A percentile compares a stretch with the other conserved stretches of the same genome.
Evolutionary conservation across 1,140 invertebrate genomes (phyloP).

Genomic region (Drosophila hydei): DNA sequence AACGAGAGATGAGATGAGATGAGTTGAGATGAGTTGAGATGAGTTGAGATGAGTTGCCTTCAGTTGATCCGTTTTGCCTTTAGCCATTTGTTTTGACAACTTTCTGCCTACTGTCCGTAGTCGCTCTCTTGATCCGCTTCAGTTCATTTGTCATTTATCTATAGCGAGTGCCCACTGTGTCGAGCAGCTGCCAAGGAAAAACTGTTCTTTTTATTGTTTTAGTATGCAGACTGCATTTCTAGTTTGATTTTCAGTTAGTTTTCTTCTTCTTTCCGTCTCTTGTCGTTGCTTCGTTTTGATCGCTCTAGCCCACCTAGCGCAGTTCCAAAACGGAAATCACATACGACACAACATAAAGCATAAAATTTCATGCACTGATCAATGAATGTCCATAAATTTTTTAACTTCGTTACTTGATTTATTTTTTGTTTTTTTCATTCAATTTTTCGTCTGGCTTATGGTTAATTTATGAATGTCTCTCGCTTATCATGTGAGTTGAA

Average conservation of each 20-base stretch:
- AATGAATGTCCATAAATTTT: conserved; percentile 72
- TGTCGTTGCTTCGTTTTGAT: conserved; percentile 37
- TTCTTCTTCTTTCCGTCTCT: conserved; percentile 4
- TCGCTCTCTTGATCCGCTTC: conserved; percentile 42
- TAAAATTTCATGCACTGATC: conserved; percentile 68
- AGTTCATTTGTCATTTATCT: conserved; percentile 69
- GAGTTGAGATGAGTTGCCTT: too few relatives aligned
- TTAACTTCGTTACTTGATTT: conserved; percentile 42
- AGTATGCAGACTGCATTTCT: conserved; percentile 71
- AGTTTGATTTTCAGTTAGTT: conserved; percentile 38
- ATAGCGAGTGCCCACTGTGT: conserved; percentile 11
- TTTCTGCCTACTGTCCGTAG: conserved; percentile 52
- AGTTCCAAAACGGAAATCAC: conserved; percentile 77
- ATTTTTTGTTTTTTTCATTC: conserved; percentile 27
- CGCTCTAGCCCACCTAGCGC: conserved; percentile 66
- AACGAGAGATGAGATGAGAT: conserved; percentile 2
- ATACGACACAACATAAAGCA: conserved; percentile 78
- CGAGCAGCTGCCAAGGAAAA: background rate
- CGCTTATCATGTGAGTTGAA: conserved; percentile 69
- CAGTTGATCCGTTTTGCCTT: conserved; percentile 17
- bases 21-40: too few relatives aligned
- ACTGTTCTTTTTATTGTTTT: conserved; percentile 59
- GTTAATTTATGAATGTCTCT: conserved; percentile 80
- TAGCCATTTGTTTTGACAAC: conserved; percentile 63
- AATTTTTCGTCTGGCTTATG: conserved; percentile 58